Evolutionary conservation across 1,140 invertebrate genomes (phyloP).

Genomic region (Hesperophylax magnus): DNA sequence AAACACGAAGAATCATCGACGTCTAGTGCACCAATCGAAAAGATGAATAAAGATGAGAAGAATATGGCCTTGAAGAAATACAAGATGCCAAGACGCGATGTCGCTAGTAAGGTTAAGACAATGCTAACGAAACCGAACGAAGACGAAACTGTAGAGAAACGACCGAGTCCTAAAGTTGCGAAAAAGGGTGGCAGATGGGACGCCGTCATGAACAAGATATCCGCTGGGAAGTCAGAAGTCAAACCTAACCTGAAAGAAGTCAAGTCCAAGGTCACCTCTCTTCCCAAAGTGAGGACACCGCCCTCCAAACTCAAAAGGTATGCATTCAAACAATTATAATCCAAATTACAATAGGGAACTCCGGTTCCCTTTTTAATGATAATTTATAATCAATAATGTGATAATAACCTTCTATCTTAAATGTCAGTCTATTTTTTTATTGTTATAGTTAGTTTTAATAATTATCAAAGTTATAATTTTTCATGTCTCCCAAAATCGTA

Average conservation of each 20-base stretch:
- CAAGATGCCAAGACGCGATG: constrained; percentile 83
- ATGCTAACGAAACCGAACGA: constrained; percentile 73
- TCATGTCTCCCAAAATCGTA: too few species aligned
- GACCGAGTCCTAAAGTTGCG: constrained; percentile 61
- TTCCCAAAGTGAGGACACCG: constrained; percentile 63
- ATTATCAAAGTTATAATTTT: too few species aligned
- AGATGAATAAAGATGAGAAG: constrained; percentile 70
- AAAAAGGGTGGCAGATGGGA: constrained; percentile 79
- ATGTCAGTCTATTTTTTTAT: too few species aligned
- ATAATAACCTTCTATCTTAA: too few species aligned
- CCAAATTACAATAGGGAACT: too few species aligned
- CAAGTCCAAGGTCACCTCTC: constrained; percentile 80
- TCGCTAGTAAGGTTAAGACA: constrained; percentile 81
- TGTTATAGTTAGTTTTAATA: too few species aligned
- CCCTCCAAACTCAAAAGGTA: constrained; percentile 69
- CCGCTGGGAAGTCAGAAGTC: constrained; percentile 79
- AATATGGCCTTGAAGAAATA: constrained; percentile 76
- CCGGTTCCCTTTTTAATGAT: too few species aligned
- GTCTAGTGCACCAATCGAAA: constrained; percentile 49
- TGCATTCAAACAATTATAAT: too few species aligned
- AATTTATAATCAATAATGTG: too few species aligned
- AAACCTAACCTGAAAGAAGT: constrained; percentile 81
- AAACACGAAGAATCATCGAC: constrained; percentile 30
- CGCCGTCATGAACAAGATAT: constrained; percentile 86
- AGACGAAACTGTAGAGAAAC: constrained; percentile 66